Base-by-base conservation (phyloP, 2,113 vertebrate species). In the Phainopepla nitens region DNA sequence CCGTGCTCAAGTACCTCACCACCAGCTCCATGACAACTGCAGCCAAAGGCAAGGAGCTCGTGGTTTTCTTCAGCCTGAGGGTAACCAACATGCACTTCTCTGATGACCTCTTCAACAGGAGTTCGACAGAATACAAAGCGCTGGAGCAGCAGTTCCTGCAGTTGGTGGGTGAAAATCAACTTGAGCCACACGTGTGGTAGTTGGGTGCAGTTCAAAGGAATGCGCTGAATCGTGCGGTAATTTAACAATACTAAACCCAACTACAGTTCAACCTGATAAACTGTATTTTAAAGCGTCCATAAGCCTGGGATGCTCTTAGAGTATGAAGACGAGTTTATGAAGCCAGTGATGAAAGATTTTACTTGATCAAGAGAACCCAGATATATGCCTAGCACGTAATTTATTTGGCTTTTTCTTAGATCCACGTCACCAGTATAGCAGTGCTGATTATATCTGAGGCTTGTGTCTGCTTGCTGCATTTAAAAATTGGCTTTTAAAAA, bases 71-170 rank as follows among this genome's bases (percentile, higher is more conserved):
- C 98, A 99, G 99, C 86, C 96, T 99, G 71, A 96, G 98, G 11
- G 98, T 99, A 7, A 99, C 99, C 82, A 99, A 99, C 97, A 97
- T 99, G 98, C 97, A 97, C 93, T 99, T 99, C 96, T 99, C 99
- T 0, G 96, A 98, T 3, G 98, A 98, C 92, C 98, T 99, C 61
- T 99, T 99, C 98, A 99, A 99, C 69, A 99, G 98, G 98, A 99
- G 98, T 6, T 99, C 99, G 0, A 19, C 91, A 1, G 99, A 99
- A 68, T 99, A 99, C 97, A 97, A 96, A 91, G 93, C 98, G 1
- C 95, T 99, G 91, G 99, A 99, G 91, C 98, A 98, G 72, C 98
- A 97, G 71, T 99, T 99, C 97, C 78, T 98, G 56, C 97, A 99
- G 6, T 22, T 99, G 99, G 99, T 99, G 96, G 98, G 99, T 98